Evolutionary conservation across 1,140 invertebrate species (phyloP).

Genomic region (Trachymyrmex cornetzi): DNA sequence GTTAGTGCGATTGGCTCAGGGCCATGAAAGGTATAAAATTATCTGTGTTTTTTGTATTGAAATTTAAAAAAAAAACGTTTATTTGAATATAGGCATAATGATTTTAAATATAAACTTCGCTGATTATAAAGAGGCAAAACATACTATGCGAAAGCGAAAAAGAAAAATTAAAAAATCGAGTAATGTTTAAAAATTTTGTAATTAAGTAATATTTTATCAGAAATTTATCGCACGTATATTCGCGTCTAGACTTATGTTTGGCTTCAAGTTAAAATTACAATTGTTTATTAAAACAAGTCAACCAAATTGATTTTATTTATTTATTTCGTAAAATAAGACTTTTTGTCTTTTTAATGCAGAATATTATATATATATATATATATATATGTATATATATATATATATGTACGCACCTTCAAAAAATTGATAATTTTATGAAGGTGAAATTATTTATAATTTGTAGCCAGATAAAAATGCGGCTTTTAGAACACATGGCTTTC

Average conservation of each 20-base stretch:
- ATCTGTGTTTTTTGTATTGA: background rate
- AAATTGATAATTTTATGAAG: background rate
- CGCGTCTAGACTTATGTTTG: background rate
- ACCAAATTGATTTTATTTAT: background rate
- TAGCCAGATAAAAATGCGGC: slow-evolving; percentile 88
- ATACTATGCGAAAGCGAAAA: background rate
- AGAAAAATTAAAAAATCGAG: background rate
- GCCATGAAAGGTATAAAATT: slow-evolving; percentile 79
- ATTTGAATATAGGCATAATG: background rate
- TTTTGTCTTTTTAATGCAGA: background rate
- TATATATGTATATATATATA: too few species aligned
- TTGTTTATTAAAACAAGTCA: background rate
- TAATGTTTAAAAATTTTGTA: background rate
- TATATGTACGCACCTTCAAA: background rate
- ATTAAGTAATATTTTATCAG: background rate
- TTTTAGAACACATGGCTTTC: slow-evolving; percentile 93
- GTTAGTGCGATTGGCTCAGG: slow-evolving; percentile 83
- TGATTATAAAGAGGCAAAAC: background rate
- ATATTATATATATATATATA: background rate
- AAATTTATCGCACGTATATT: background rate
- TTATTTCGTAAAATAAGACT: background rate
- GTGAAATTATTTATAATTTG: slow-evolving; percentile 33
- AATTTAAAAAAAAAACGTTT: background rate
- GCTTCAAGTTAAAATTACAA: background rate
- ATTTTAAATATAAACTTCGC: background rate